Percentiles rank a stretch among this genome's conserved stretches.
Conservation (phyloP, 2,888 invertebrate species). For the Anodontia alba region DNA sequence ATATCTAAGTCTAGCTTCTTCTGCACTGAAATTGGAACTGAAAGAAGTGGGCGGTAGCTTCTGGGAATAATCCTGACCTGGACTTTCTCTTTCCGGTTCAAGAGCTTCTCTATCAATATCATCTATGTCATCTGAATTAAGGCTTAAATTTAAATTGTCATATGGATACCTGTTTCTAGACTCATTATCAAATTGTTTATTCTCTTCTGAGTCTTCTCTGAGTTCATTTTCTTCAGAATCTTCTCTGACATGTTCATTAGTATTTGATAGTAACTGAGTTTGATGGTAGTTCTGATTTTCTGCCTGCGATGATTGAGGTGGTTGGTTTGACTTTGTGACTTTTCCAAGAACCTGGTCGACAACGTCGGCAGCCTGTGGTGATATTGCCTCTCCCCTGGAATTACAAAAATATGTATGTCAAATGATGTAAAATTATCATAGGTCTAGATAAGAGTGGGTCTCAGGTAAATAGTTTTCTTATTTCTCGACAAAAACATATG, state of each 20-base stretch:
- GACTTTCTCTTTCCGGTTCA: constrained; percentile 41
- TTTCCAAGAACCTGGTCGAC: constrained; percentile 61
- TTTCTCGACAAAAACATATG: background rate
- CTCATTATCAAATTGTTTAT: background rate
- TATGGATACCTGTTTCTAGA: background rate
- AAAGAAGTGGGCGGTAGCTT: constrained; percentile 42
- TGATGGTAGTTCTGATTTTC: background rate
- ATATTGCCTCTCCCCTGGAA: constrained; percentile 73
- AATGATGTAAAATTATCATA: too few species aligned
- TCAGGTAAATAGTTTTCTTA: too few species aligned
- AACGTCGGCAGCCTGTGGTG: constrained; percentile 72
- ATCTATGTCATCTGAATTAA: constrained; percentile 5
- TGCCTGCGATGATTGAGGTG: background rate
- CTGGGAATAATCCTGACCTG: constrained; percentile 32
- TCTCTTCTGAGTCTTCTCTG: background rate
- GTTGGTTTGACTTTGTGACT: constrained; percentile 3
- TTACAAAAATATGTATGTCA: too few species aligned
- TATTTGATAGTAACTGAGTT: background rate
- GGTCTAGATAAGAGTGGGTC: too few species aligned
- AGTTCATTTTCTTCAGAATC: background rate
- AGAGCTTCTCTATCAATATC: constrained; percentile 45
- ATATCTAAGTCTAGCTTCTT: constrained; percentile 49
- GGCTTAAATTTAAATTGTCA: constrained; percentile 10
- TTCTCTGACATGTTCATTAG: background rate
- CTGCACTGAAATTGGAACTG: constrained; percentile 37